phyloP scores from a whole-genome alignment of 2,888 invertebrate genomes.

The Drosophila mulleri region DNA sequence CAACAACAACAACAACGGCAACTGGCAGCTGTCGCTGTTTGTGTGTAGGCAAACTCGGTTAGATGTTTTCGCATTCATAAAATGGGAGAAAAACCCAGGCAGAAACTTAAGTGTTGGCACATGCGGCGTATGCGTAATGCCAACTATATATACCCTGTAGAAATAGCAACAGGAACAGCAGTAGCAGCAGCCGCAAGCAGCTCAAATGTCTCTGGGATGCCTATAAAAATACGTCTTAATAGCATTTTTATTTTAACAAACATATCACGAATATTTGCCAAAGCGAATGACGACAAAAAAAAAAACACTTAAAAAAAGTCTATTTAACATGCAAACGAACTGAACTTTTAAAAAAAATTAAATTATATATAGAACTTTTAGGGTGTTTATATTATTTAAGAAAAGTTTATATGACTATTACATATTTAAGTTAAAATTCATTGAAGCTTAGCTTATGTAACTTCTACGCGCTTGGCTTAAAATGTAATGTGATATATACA shows the following conservation, averaged over 20 bases:
- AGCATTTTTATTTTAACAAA: conserved; percentile 19
- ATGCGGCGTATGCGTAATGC: conserved; percentile 72
- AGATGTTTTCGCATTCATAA: conserved; percentile 47
- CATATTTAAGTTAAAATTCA: background rate
- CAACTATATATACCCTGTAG: conserved; percentile 38
- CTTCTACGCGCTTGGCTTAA: no score
- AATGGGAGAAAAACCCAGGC: conserved; percentile 21
- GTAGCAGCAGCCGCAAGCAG: background rate
- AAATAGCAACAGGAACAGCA: background rate
- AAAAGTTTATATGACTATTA: background rate
- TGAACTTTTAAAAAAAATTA: background rate
- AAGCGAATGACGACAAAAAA: background rate
- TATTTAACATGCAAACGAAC: background rate
- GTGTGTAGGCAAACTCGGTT: conserved; percentile 66
- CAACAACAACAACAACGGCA: conserved; percentile 24
- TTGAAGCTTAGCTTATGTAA: no score
- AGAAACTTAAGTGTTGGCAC: conserved; percentile 71
- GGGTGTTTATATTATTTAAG: background rate
- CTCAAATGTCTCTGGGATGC: background rate
- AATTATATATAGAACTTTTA: conserved; percentile 5
- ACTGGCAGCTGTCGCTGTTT: conserved; percentile 28
- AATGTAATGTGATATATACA: no score
- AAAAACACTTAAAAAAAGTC: background rate
- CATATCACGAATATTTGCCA: conserved; percentile 32
- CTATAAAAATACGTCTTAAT: background rate